Percentiles rank a stretch among this genome's conserved stretches.
These are phyloP conservation scores for Nycteola revayana DNA, from an alignment of 2,888 invertebrate genomes.

Conservation along the genomic window DNA sequence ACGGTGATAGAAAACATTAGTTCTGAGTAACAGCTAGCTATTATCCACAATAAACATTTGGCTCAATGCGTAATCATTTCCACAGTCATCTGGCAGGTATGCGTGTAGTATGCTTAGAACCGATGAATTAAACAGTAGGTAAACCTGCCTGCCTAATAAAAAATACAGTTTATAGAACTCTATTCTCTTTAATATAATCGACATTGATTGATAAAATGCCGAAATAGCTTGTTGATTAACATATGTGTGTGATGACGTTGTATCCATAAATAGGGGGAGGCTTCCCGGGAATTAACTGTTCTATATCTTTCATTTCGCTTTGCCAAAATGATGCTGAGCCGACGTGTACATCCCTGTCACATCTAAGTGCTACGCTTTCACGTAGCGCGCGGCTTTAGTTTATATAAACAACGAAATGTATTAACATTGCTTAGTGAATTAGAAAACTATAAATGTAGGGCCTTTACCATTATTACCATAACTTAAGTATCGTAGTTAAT, in stretches of 20 bases:
- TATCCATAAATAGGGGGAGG: conserved; percentile 2
- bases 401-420: no score
- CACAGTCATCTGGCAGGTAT: conserved; percentile 1
- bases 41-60: conserved; percentile 10
- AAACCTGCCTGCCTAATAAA: no score
- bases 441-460: no score
- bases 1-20: conserved; percentile 10
- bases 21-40: conserved; percentile 5
- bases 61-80: conserved; percentile 2
- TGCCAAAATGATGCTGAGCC: conserved; percentile 5
- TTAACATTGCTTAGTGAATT: no score
- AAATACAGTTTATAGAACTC: no score
- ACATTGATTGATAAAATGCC: no score
- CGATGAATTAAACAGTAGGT: no score
- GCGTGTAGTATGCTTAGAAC: background rate
- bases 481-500: no score
- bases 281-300: conserved; percentile 3
- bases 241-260: background rate
- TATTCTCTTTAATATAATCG: no score
- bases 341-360: background rate
- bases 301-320: background rate
- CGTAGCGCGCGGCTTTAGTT: no score
- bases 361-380: background rate
- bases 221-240: background rate
- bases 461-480: no score